Evolutionary conservation across 2,888 invertebrate species (phyloP).

Genomic region (Adineta ricciae): DNA sequence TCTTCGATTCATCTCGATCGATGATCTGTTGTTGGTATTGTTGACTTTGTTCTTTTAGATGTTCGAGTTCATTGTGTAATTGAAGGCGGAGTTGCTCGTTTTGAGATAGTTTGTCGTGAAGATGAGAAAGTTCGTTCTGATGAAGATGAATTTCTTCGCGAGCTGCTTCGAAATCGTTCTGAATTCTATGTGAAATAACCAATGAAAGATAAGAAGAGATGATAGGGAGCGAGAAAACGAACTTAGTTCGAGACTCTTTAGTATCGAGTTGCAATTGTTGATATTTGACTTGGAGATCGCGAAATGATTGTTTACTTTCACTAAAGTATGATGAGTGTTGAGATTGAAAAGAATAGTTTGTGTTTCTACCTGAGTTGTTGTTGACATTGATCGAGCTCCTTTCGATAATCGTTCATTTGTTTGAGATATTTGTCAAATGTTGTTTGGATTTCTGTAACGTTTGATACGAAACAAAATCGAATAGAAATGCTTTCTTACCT

Average conservation of each 20-base stretch:
- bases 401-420: neutral
- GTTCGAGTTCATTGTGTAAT: neutral
- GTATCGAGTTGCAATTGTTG: neutral
- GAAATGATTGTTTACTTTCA: neutral
- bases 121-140: neutral
- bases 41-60: neutral
- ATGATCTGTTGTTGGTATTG: neutral
- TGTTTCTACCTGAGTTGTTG: neutral
- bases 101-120: neutral
- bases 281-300: neutral
- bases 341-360: too few relatives aligned
- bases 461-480: neutral
- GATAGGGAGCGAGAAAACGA: neutral
- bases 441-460: neutral
- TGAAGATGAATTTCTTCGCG: neutral
- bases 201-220: too few relatives aligned
- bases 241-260: neutral
- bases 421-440: neutral
- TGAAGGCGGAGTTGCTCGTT: neutral
- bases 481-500: neutral
- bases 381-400: neutral
- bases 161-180: neutral
- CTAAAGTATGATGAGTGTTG: too few relatives aligned
- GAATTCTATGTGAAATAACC: neutral
- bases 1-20: neutral